Evolutionary conservation across 2,888 invertebrate species (phyloP).

Genomic region (Ephialtes manifestator): DNA sequence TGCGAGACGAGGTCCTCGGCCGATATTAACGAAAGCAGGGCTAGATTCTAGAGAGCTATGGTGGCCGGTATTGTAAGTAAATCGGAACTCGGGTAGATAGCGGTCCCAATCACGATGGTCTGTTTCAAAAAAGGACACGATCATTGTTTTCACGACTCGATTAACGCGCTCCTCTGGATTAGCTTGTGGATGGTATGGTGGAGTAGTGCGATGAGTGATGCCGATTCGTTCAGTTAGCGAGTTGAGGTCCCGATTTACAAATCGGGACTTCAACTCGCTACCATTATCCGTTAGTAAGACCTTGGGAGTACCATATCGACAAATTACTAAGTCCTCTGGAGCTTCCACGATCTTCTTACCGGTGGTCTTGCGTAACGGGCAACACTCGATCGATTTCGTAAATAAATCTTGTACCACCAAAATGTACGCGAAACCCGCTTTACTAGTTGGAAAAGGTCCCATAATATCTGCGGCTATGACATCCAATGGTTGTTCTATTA

Average conservation of each 20-base stretch:
- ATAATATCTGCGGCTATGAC: slow-evolving; percentile 66
- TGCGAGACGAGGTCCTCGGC: not conserved
- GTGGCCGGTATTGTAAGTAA: not conserved
- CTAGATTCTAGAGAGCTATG: not conserved
- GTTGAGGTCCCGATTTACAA: not conserved
- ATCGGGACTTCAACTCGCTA: too few species aligned
- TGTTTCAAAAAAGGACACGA: not conserved
- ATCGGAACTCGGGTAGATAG: not conserved
- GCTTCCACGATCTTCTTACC: not conserved
- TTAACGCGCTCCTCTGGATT: slow-evolving; percentile 40
- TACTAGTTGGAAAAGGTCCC: slow-evolving; percentile 58
- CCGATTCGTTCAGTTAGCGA: not conserved
- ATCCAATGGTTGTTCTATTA: slow-evolving; percentile 58
- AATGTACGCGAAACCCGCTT: slow-evolving; percentile 9
- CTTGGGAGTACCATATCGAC: slow-evolving; percentile 16
- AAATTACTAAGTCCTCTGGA: slow-evolving; percentile 3
- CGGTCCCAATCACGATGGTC: not conserved
- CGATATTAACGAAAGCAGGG: not conserved
- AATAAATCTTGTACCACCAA: slow-evolving; percentile 36
- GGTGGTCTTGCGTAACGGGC: slow-evolving; percentile 65
- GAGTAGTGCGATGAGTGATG: slow-evolving; percentile 8
- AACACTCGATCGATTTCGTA: slow-evolving; percentile 30
- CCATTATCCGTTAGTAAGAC: slow-evolving; percentile 40
- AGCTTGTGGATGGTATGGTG: slow-evolving; percentile 37
- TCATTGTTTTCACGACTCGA: slow-evolving; percentile 11